Base-by-base conservation (phyloP, 1,140 invertebrate species). In the Drosophila nigromelanica region DNA sequence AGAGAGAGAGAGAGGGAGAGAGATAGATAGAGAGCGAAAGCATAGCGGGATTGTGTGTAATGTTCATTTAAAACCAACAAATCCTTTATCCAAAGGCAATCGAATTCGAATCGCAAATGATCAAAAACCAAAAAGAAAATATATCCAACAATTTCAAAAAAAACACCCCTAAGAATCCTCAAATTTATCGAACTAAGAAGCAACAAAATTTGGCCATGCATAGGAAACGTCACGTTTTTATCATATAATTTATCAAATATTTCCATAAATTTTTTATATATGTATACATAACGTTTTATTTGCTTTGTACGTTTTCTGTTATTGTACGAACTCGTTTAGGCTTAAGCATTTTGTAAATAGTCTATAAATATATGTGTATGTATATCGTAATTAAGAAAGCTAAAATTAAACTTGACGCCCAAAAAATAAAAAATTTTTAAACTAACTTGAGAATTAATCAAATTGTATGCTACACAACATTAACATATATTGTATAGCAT, bases 81-180 rank as follows among this genome's bases (percentile, higher is more conserved):
- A 70, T 71, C 82, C 82, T 87, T 86, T 76, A 30, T 74, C 83
- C 83, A 80, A 87, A 83, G 83, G 83, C 76, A 74, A 83, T 81
- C 80, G 78, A 89, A 90, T 90, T 90, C 89, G 89, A 86, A 90
- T 90, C 79, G 73, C 78, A 86, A 86, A 86, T 78, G 89, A 91
- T 86, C 78, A 89, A 90, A 90, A 78, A 80, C 75, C 72, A 89
- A 87, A 89, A 78, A 66, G 10, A 71, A 60, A 66, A 74, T 67
- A 63, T 60, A 61, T 74, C 56, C 59, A 69, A 60, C 54, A 78
- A 66, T 56, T 18, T 35, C 42, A 60, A 67, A 48, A 86, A 6
- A 35, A 35, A 35, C 39, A 73, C 55, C 71, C 67, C 50, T 59
- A 89, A 80, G 83, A 90, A 90, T 90, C 87, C 86, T 90, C 87